Percentiles rank a stretch among this genome's conserved stretches.
Evolutionary conservation across 2,888 invertebrate species (phyloP).

Genomic region (Mythimna vitellina): DNA sequence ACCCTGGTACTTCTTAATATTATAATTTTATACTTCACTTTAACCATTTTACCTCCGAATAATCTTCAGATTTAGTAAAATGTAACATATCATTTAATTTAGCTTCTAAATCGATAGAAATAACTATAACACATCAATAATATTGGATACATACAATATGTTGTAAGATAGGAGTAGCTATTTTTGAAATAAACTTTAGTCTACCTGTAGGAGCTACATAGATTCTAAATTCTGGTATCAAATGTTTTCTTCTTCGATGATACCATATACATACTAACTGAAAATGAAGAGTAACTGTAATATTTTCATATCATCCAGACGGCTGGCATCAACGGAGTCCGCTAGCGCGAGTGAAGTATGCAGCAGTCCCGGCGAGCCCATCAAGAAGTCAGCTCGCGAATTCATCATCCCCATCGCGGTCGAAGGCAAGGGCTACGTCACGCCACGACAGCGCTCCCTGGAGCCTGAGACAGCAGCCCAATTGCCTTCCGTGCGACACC

Average conservation of each 20-base stretch:
- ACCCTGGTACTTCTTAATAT: neutral
- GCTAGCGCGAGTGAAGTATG: slow-evolving; percentile 88
- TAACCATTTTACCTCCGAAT: neutral
- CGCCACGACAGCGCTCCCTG: slow-evolving; percentile 93
- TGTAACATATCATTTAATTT: too few relatives aligned
- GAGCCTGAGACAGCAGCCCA: slow-evolving; percentile 92
- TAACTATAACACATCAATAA: too few relatives aligned
- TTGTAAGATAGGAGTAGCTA: too few relatives aligned
- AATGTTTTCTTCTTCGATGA: too few relatives aligned
- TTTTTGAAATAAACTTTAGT: too few relatives aligned
- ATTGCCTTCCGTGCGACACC: slow-evolving; percentile 75
- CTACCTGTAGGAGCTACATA: too few relatives aligned
- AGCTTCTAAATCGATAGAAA: too few relatives aligned
- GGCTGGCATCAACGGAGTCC: slow-evolving; percentile 92
- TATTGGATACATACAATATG: too few relatives aligned
- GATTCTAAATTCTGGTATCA: too few relatives aligned
- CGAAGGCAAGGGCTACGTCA: slow-evolving; percentile 96
- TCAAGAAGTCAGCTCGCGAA: slow-evolving; percentile 96
- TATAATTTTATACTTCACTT: neutral
- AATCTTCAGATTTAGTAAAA: too few relatives aligned
- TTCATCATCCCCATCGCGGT: slow-evolving; percentile 98
- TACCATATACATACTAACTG: too few relatives aligned
- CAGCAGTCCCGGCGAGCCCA: slow-evolving; percentile 91
- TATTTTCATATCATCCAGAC: slow-evolving; percentile 65
- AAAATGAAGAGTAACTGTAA: neutral